Evolutionary conservation across 2,113 vertebrate species (phyloP).

Genomic region (Coptodon rendalli): DNA sequence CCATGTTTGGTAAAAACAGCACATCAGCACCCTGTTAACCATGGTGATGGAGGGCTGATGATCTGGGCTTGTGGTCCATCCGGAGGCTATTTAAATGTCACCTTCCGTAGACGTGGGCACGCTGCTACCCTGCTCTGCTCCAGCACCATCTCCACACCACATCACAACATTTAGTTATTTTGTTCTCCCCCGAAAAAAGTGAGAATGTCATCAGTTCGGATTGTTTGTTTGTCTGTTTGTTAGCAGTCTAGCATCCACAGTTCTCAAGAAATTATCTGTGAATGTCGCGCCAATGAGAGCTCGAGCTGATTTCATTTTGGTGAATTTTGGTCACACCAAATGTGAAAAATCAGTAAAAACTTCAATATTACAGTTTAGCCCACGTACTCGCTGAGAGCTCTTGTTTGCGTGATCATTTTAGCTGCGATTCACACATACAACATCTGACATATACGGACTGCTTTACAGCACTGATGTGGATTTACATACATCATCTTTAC

Average conservation of each 20-base stretch:
- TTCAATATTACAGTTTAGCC: neutral
- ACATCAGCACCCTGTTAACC: neutral
- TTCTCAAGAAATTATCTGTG: neutral
- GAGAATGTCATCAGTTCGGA: neutral
- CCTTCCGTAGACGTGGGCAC: rapidly evolving
- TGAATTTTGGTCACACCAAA: neutral
- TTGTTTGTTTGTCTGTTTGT: neutral
- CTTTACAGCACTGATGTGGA: neutral
- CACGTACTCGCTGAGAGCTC: neutral
- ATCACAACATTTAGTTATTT: neutral
- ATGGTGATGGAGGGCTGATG: neutral
- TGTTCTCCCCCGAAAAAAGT: neutral
- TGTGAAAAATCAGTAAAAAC: neutral
- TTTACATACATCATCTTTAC: neutral
- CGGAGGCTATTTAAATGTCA: neutral
- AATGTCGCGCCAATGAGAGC: neutral
- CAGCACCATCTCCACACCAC: neutral
- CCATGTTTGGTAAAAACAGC: neutral
- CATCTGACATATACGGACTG: neutral
- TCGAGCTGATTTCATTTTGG: neutral
- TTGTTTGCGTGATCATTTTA: neutral
- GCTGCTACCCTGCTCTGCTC: neutral
- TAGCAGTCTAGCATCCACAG: neutral
- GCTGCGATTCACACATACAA: neutral
- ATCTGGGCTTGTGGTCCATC: neutral